A percentile compares a stretch with the other conserved stretches of the same genome.
These are phyloP conservation scores for Platerodrilus igneus DNA, from an alignment of 2,888 invertebrate species.

Conservation along the genomic window DNA sequence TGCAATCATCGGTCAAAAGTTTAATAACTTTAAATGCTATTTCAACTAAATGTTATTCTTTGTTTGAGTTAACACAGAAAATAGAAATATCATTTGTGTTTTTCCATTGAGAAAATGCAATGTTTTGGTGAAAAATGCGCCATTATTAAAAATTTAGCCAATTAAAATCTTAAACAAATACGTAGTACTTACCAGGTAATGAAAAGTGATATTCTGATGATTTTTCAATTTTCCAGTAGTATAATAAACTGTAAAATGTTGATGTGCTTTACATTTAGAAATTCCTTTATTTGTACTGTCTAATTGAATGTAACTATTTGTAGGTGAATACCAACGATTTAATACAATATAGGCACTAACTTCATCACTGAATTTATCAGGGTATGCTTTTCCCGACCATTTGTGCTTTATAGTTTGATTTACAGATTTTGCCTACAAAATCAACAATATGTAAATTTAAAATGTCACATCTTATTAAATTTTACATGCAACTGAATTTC, in stretches of 20 bases:
- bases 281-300: constrained; percentile 31
- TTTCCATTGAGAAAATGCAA: no score
- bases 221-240: constrained; percentile 37
- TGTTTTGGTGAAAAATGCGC: no score
- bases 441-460: background rate
- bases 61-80: no score
- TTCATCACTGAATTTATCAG: constrained; percentile 23
- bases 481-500: constrained; percentile 41
- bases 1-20: no score
- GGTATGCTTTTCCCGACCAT: background rate
- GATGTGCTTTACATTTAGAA: constrained; percentile 38
- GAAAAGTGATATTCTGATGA: constrained; percentile 38
- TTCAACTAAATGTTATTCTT: no score
- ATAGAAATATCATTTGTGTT: no score
- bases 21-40: no score
- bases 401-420: constrained; percentile 29
- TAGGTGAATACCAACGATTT: constrained; percentile 41
- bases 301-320: constrained; percentile 40
- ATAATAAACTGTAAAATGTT: constrained; percentile 41
- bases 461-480: constrained; percentile 4
- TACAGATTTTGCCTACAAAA: constrained; percentile 39
- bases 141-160: no score
- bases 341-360: constrained; percentile 30
- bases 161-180: background rate
- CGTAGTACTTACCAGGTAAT: constrained; percentile 38